Conservation (phyloP, 2,888 invertebrate genomes). For the Campopleginae sp. region DNA sequence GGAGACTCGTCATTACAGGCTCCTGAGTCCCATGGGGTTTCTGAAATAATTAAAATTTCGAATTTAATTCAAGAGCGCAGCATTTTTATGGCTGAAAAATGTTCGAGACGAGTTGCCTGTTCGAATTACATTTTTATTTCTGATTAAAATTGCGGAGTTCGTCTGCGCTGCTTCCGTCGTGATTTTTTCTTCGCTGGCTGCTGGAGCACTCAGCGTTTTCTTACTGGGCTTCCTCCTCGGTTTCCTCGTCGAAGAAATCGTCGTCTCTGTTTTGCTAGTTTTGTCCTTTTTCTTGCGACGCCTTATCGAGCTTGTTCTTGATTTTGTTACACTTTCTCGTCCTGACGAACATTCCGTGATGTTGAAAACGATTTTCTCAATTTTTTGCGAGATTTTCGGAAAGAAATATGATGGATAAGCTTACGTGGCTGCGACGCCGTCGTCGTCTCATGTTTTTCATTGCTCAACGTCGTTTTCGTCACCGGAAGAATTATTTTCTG, state of each 20-base stretch:
- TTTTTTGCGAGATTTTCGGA: not conserved
- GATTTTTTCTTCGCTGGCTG: not conserved
- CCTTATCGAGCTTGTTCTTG: not conserved
- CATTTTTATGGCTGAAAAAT: not conserved
- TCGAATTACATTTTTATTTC: constrained; percentile 10
- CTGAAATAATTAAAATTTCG: not conserved
- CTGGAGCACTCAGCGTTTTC: not conserved
- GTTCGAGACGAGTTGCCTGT: not conserved
- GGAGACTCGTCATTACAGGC: constrained; percentile 44
- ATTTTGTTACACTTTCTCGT: not conserved
- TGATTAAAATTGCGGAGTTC: too few relatives aligned
- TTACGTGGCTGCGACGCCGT: not conserved
- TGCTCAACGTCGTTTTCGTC: not conserved
- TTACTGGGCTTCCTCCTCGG: not conserved
- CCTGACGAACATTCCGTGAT: not conserved
- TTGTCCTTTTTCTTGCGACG: not conserved
- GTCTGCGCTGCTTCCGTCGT: too few relatives aligned
- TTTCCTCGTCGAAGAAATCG: not conserved
- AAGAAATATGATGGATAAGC: not conserved
- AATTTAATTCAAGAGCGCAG: not conserved
- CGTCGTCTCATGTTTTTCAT: not conserved
- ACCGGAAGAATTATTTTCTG: not conserved
- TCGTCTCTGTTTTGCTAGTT: not conserved
- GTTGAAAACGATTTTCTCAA: not conserved
- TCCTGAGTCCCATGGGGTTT: not conserved